Evolutionary conservation across 2,888 invertebrate species (phyloP), one percentile per base, ranked within the genome.

Genomic region (Erebia epiphron): DNA sequence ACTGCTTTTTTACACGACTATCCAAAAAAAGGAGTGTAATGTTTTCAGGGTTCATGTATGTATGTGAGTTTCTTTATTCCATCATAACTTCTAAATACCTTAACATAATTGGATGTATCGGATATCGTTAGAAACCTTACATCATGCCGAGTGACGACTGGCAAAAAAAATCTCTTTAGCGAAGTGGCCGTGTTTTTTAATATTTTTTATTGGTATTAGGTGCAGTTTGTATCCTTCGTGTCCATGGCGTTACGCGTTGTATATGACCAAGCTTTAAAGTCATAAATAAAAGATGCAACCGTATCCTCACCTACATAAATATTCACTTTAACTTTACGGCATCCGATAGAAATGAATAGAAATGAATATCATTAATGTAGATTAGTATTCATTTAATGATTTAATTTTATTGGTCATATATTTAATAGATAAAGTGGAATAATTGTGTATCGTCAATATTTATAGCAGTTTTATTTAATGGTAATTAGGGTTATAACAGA

Each of bases 281-380:
- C 46, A 14, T 54, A 62, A 68, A 63, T 56, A 46, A 68, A 68
- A 56, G 46, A 50, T 68, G 68, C 56, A 21, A 62, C 68, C 56
- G 62, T 62, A 46, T 52, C 56, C 46, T 26, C 41, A 43, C 16
- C 46, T 56, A 46, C 56, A 62, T 56, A 43, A 56, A 50, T 67
- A 67, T 50, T 60, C 21, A 57, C 62, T 68, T 63, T 46, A 62
- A 62, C 43, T 62, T 62, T 56, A 68, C 56, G 46, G 68, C 62
- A 63, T 46, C 62, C 46, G 62, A 68, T 35, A 46, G n/a, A 63
- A 68, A 56, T 68, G 43, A 57, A 68, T 35, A 46, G n/a, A 63
- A 68, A 56, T 68, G 43, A 57, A 54, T 56, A 46, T 21, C 21
- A 21, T 49, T 61, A 46, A 62, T 14, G 46, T 57, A 57, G 26